Conservation (phyloP, 2,113 vertebrate genomes). For the Myrmophylax atrothorax region DNA sequence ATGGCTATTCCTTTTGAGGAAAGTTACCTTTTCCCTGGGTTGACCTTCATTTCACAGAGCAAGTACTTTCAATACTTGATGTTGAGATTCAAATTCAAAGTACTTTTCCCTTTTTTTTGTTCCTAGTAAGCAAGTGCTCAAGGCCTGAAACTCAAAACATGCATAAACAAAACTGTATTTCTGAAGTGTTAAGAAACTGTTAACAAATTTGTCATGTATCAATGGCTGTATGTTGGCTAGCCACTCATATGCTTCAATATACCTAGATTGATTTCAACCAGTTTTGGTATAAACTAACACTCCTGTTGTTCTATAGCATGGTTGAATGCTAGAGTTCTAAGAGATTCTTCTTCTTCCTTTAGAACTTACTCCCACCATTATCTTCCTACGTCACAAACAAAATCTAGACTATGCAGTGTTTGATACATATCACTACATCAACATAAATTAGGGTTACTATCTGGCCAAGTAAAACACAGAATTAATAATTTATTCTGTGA, state of each 20-base stretch:
- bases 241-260: not conserved
- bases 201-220: not conserved
- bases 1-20: not conserved
- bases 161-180: not conserved
- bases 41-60: not conserved
- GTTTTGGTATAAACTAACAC: not conserved
- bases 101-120: not conserved
- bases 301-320: not conserved
- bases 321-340: not conserved
- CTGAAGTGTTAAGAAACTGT: not conserved
- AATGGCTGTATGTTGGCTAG: not conserved
- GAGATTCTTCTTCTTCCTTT: not conserved
- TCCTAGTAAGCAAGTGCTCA: not conserved
- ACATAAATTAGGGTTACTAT: not conserved
- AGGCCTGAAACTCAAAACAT: not conserved
- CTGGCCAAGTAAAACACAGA: not conserved
- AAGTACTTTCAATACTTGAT: not conserved
- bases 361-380: not conserved
- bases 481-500: not conserved
- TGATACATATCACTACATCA: not conserved
- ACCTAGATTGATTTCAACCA: not conserved
- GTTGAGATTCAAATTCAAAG: not conserved
- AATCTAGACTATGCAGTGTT: not conserved
- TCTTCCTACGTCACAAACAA: not conserved
- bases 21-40: not conserved